Evolutionary conservation across 1,140 invertebrate species (phyloP).

Genomic region (Halyomorpha halys): DNA sequence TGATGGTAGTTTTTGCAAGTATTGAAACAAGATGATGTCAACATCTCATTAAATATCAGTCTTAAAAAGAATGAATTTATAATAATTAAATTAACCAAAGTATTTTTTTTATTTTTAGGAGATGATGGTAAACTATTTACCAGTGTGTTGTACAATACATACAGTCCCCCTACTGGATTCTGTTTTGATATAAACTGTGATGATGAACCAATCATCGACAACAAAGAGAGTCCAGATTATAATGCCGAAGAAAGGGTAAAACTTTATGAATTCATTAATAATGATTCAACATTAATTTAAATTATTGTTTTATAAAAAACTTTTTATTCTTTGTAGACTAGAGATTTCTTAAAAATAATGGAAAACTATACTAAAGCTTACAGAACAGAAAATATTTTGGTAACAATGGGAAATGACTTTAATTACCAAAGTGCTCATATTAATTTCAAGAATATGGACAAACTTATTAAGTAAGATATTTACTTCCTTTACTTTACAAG

Average conservation of each 20-base stretch:
- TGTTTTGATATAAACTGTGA: conserved; percentile 77
- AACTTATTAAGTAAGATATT: conserved; percentile 46
- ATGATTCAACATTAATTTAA: too few relatives aligned
- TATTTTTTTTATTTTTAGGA: neutral
- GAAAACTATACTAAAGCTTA: conserved; percentile 33
- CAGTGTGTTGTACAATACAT: conserved; percentile 61
- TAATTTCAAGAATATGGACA: conserved; percentile 56
- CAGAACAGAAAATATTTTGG: conserved; percentile 44
- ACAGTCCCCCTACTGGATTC: conserved; percentile 72
- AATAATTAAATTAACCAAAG: too few relatives aligned
- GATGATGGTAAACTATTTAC: conserved; percentile 52
- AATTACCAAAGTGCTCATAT: conserved; percentile 50
- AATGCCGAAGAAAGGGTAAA: conserved; percentile 58
- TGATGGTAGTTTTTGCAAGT: too few relatives aligned
- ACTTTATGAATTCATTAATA: neutral
- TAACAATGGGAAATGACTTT: conserved; percentile 62
- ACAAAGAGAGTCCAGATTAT: conserved; percentile 55
- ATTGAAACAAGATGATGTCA: too few relatives aligned
- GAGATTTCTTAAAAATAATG: conserved; percentile 25
- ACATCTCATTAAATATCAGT: too few relatives aligned
- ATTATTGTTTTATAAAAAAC: too few relatives aligned
- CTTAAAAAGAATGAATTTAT: too few relatives aligned
- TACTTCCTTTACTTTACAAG: too few relatives aligned
- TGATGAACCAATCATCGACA: conserved; percentile 73
- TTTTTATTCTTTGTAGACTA: conserved; percentile 25